Evolutionary conservation across 1,140 invertebrate genomes (phyloP), one percentile per base, ranked within the genome.

Genomic region (Atta cephalotes): DNA sequence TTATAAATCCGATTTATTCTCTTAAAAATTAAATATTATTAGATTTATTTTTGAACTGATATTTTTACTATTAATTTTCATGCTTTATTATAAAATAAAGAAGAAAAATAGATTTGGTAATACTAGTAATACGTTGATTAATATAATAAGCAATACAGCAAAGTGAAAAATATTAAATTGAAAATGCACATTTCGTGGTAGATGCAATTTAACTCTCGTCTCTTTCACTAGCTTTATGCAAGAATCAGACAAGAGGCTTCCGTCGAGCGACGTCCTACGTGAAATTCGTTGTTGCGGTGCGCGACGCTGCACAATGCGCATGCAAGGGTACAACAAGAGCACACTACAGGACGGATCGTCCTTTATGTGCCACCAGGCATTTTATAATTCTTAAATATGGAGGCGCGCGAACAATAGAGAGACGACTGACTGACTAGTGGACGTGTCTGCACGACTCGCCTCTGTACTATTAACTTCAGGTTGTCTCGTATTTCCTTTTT

Each of bases 361-460:
- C 56, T 82, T 82, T 74, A 82, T 82, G 66, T 82, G 39, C 79
- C 53, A 45, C 53, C 53, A 60, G 39, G 68, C 28, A 72, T 51
- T 74, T 82, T 82, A 82, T 82, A 82, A 82, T 82, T 82, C 68
- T 74, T 74, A 74, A 74, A 82, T 82, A 82, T 74, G 68, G 53
- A 82, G 68, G 68, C 56, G 4, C 35, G 68, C 68, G 39, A 82
- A 82, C 80, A 82, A 82, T 74, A 56, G 80, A 68, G 65, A 70
- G 49, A 49, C 80, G 53, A 72, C 80, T 82, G 80, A 82, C 80
- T 72, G 80, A 82, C 80, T 82, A 39, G 35, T 62, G 25, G 18
- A 56, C 18, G 66, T 66, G 25, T 72, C 35, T 74, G 68, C 66
- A 74, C 25, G 35, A 39, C 53, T 72, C 21, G 53, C 53, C 53